Conservation (phyloP, 37 sponge, comb jelly and placozoan species). For the Axinella damicornis region DNA sequence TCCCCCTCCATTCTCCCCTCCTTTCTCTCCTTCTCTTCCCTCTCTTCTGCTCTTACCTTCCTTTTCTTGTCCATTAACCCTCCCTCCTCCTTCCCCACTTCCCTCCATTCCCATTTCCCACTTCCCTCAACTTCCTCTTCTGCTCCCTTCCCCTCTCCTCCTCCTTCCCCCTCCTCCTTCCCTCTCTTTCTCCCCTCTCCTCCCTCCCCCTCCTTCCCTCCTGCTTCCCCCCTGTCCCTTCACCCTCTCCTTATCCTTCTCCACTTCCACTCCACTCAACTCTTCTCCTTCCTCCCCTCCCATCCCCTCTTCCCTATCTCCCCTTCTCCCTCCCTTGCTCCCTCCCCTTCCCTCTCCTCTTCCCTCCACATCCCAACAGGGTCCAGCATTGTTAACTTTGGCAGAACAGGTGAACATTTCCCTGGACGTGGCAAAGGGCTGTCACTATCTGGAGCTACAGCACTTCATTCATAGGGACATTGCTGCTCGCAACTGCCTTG, state of each 20-base stretch:
- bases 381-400: conserved; percentile 72
- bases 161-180: no score
- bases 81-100: no score
- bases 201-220: background rate
- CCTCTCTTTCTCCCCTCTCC: no score
- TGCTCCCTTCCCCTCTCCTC: no score
- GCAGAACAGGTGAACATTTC: conserved; percentile 73
- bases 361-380: conserved; percentile 38
- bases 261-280: no score
- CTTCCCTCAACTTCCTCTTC: background rate
- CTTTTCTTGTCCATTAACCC: no score
- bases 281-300: no score
- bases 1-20: no score
- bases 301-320: background rate
- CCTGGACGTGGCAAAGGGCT: conserved; percentile 79
- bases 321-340: background rate
- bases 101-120: no score
- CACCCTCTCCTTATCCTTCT: background rate
- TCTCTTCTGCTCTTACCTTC: no score
- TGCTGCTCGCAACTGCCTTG: conserved; percentile 87
- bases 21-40: no score
- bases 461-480: conserved; percentile 90
- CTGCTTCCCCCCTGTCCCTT: background rate
- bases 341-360: background rate
- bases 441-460: conserved; percentile 75